Evolutionary conservation across 1,140 invertebrate genomes (phyloP).

Genomic region (Fragariocoptes setiger): DNA sequence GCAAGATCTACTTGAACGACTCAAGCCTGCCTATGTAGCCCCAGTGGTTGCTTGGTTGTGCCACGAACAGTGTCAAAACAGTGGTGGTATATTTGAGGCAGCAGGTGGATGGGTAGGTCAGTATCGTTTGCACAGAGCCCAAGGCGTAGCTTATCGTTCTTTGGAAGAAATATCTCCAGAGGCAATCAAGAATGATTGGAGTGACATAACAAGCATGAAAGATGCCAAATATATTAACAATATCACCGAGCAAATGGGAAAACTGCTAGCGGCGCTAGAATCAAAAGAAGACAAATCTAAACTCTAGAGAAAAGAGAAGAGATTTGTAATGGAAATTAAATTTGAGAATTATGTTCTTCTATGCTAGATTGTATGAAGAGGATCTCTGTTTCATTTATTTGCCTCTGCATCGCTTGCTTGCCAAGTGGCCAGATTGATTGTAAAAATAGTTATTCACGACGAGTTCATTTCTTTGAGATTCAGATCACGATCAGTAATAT

Average conservation of each 20-base stretch:
- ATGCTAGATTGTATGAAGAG: no score
- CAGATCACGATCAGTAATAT: no score
- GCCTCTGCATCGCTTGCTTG: no score
- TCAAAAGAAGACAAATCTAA: no score
- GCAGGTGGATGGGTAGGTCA: conserved; percentile 75
- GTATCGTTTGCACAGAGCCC: conserved; percentile 35
- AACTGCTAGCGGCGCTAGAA: no score
- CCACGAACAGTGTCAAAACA: conserved; percentile 59
- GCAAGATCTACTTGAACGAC: conserved; percentile 19
- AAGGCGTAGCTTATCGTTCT: conserved; percentile 32
- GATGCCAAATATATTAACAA: conserved; percentile 18
- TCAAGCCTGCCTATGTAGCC: conserved; percentile 70
- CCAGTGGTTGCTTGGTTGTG: conserved; percentile 71
- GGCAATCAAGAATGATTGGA: conserved; percentile 51
- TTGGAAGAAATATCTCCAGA: conserved; percentile 19
- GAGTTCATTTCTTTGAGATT: no score
- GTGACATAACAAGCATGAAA: conserved; percentile 45
- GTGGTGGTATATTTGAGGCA: conserved; percentile 57
- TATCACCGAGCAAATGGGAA: neutral
- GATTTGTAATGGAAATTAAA: no score
- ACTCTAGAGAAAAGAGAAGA: no score
- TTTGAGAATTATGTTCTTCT: no score
- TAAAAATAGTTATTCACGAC: no score
- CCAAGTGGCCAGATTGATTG: no score
- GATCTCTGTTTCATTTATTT: no score